These are phyloP conservation scores for Rhorus exstirpatorius DNA, from an alignment of 2,888 invertebrate species.

Conservation along the genomic window DNA sequence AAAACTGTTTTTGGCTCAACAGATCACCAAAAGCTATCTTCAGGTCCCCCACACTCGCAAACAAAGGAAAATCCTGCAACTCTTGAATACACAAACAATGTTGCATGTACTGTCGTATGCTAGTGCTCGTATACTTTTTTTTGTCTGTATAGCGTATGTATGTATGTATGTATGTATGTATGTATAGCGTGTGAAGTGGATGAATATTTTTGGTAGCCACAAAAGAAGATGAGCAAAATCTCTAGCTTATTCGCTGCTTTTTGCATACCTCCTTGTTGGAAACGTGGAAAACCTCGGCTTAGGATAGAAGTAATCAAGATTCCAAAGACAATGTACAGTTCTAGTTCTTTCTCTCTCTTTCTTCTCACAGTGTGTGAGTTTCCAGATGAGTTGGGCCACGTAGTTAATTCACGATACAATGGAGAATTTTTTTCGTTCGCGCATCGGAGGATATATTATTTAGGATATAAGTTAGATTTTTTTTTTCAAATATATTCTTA, in stretches of 20 bases:
- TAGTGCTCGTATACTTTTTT: not conserved
- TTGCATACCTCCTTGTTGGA: constrained; percentile 14
- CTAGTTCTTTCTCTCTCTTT: constrained; percentile 10
- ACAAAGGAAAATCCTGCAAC: too few species aligned
- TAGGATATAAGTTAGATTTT: too few species aligned
- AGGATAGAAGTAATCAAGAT: constrained; percentile 35
- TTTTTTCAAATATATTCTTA: too few species aligned
- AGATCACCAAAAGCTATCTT: too few species aligned
- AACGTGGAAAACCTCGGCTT: constrained; percentile 20
- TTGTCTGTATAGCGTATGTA: too few species aligned
- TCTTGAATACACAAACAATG: too few species aligned
- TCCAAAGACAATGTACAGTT: constrained; percentile 17
- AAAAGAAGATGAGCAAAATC: constrained; percentile 16
- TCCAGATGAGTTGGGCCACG: constrained; percentile 2
- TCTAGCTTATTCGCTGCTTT: not conserved
- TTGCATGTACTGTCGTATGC: not conserved
- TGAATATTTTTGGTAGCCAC: not conserved
- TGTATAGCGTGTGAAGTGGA: constrained; percentile 18
- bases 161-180: too few species aligned
- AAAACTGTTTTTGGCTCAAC: not conserved
- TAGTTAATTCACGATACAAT: not conserved
- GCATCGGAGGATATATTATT: not conserved
- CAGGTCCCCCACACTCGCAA: too few species aligned
- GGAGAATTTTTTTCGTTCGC: not conserved
- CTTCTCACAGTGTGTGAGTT: not conserved